Evolutionary conservation across 2,797 vertebrate species (phyloP).

Genomic region (Hydrophis major): DNA sequence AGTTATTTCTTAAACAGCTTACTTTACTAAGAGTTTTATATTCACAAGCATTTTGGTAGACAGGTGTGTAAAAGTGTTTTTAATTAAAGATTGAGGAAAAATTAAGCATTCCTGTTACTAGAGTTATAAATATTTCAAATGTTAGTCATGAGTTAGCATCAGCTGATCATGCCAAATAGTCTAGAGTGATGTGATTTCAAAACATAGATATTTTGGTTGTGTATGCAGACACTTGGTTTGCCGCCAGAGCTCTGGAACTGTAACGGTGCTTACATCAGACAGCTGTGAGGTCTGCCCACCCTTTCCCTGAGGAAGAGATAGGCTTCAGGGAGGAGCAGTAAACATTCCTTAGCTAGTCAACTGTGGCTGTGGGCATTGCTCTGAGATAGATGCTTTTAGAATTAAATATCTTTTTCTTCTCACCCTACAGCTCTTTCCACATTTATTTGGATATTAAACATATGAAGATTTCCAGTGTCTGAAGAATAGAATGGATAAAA

Average conservation of each 20-base stretch:
- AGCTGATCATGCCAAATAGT: slow-evolving; percentile 53
- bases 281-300: slow-evolving; percentile 72
- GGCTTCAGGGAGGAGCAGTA: slow-evolving; percentile 66
- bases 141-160: slow-evolving; percentile 47
- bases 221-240: slow-evolving; percentile 57
- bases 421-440: slow-evolving; percentile 57
- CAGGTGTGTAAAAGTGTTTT: neutral
- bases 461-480: slow-evolving; percentile 18
- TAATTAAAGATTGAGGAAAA: neutral
- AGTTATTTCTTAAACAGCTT: neutral
- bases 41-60: slow-evolving; percentile 1
- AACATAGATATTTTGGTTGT: slow-evolving; percentile 55
- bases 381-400: slow-evolving; percentile 61
- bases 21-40: neutral
- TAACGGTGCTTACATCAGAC: slow-evolving; percentile 69
- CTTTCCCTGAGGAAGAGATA: slow-evolving; percentile 73
- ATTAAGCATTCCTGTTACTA: slow-evolving; percentile 28
- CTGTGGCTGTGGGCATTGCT: slow-evolving; percentile 62
- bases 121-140: neutral
- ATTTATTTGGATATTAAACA: slow-evolving; percentile 40
- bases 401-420: slow-evolving; percentile 58
- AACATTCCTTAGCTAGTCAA: slow-evolving; percentile 71
- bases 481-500: slow-evolving; percentile 13
- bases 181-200: slow-evolving; percentile 49
- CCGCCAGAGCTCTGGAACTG: slow-evolving; percentile 61